Evolutionary conservation across 2,888 invertebrate species (phyloP).

Genomic region (Argynnis bischoffii): DNA sequence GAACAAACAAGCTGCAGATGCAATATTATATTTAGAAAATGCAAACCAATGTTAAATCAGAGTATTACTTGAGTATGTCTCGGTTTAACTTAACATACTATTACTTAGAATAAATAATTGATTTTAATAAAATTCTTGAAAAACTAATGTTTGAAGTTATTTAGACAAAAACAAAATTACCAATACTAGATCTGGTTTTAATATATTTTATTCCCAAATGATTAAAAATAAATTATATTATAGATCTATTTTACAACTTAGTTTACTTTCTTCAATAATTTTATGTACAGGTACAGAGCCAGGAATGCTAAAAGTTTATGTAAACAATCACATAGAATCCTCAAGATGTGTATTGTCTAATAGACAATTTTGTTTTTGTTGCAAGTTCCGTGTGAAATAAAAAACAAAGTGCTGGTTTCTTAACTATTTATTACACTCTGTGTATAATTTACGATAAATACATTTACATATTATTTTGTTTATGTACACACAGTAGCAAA

Average conservation of each 20-base stretch:
- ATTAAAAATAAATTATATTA: too few species aligned
- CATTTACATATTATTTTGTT: constrained; percentile 68
- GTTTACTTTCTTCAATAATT: neutral
- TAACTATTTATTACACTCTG: constrained; percentile 79
- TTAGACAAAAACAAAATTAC: neutral
- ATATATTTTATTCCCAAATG: too few species aligned
- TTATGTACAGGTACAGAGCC: too few species aligned
- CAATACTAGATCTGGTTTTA: too few species aligned
- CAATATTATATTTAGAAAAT: constrained; percentile 22
- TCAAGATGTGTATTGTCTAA: too few species aligned
- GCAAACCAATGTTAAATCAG: constrained; percentile 42
- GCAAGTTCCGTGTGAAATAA: constrained; percentile 39
- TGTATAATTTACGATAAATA: constrained; percentile 77
- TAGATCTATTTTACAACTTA: constrained; percentile 9
- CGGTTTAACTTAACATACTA: constrained; percentile 47
- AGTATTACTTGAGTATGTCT: constrained; percentile 46
- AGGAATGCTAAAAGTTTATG: too few species aligned
- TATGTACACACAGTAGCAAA: constrained; percentile 80
- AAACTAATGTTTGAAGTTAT: constrained; percentile 19
- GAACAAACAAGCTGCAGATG: neutral
- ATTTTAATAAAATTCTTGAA: constrained; percentile 64
- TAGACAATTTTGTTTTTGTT: too few species aligned
- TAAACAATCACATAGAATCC: too few species aligned
- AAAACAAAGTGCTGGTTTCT: constrained; percentile 52
- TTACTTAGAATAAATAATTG: constrained; percentile 49